Evolutionary conservation across 2,797 vertebrate species (phyloP), one percentile per base, ranked within the genome.

Genomic region (Pteronotus mesoamericanus): DNA sequence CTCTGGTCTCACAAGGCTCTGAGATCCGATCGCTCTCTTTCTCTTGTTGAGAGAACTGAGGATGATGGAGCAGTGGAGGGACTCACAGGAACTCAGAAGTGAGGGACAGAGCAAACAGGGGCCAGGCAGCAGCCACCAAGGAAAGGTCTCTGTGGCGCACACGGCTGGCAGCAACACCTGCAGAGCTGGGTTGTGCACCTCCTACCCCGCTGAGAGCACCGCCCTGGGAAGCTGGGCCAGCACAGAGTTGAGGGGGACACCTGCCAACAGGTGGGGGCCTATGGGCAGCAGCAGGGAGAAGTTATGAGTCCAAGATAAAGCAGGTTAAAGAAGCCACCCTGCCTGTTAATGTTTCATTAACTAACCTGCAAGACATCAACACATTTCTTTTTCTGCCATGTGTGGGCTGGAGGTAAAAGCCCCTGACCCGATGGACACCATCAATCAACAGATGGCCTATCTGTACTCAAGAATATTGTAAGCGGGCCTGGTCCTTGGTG

Each of bases 61-160:
- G 42, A n/a, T 0, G 6, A 39, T 6, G 53, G 26, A 34, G 44
- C 6, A 32, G 48, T 0, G 0, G 15, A 3, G 6, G 48, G n/a
- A 26, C 48, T 26, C n/a, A 42, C 3, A 1, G 9, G 34, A 51
- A 39, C 1, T 1, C 0, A 79, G 64, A 32, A 26, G 0, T 29
- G 18, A 72, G 21, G 32, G 24, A 37, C 0, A 4, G n/a, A 32
- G 32, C 22, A 26, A 39, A 53, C 1, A 14, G 32, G 0, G 39
- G 21, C 5, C 10, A n/a, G n/a, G 24, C 5, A 26, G 10, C 12
- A 53, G 29, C 8, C 5, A 1, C 3, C 0, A 5, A 32, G n/a
- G 19, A 37, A 19, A 6, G n/a, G 57, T 32, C 29, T 68, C 80
- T 32, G 61, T 4, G 12, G 29, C 12, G n/a, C 71, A 26, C 53